phyloP scores from a whole-genome alignment of 92 coral and sea anemone species.

The Bergia sp. region DNA sequence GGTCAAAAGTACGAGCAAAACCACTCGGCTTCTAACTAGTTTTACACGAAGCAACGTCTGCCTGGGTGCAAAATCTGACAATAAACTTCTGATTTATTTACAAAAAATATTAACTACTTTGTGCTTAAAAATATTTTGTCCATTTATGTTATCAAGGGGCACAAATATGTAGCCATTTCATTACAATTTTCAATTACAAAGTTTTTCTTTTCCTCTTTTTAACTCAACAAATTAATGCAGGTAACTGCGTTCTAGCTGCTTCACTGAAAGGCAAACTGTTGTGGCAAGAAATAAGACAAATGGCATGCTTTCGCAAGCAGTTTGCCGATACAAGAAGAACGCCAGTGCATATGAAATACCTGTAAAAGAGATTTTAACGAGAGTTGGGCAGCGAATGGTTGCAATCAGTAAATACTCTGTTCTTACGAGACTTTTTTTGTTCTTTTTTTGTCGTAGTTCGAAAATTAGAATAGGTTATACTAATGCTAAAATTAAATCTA shows the following conservation, averaged over 20 bases:
- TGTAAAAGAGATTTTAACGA: too few relatives aligned
- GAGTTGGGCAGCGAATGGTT: background rate
- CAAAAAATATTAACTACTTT: constrained; percentile 41
- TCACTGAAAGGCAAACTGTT: background rate
- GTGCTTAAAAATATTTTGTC: constrained; percentile 45
- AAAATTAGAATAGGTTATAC: too few relatives aligned
- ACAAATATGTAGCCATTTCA: constrained; percentile 29
- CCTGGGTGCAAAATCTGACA: constrained; percentile 24
- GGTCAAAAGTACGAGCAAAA: constrained; percentile 16
- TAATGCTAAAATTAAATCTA: too few relatives aligned
- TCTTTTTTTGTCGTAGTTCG: background rate
- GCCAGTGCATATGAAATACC: background rate
- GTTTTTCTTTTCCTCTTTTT: background rate
- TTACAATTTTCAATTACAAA: constrained; percentile 23
- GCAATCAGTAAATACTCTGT: background rate
- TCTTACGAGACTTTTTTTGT: too few relatives aligned
- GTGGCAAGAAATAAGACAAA: background rate
- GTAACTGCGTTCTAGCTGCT: background rate
- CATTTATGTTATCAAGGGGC: constrained; percentile 28
- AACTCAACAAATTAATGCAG: background rate
- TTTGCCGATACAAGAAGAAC: too few relatives aligned
- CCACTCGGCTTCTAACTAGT: background rate
- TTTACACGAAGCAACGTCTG: constrained; percentile 25
- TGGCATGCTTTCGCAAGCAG: background rate
- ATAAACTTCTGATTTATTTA: constrained; percentile 46